phyloP scores from a whole-genome alignment of 2,113 vertebrate species.

The Lepus timidus region DNA sequence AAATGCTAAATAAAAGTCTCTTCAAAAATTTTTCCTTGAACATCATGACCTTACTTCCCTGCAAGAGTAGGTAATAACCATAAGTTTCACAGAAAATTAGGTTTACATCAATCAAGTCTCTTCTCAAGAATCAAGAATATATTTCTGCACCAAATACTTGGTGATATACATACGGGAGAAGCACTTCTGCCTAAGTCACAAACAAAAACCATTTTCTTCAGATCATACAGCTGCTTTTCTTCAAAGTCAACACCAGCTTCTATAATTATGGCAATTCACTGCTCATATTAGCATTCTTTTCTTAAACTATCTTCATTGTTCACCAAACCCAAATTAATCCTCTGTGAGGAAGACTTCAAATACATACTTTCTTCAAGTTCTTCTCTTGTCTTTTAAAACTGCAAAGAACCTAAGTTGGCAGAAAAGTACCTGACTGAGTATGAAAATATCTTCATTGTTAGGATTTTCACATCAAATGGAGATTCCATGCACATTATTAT shows the following conservation, averaged over 20 bases:
- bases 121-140: slow-evolving; percentile 16
- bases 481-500: not conserved
- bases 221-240: not conserved
- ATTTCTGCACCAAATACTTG: not conserved
- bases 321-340: not conserved
- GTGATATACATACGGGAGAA: not conserved
- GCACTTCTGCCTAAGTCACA: not conserved
- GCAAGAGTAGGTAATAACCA: not conserved
- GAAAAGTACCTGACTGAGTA: not conserved
- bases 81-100: not conserved
- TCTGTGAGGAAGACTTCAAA: not conserved
- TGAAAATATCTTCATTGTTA: not conserved
- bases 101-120: not conserved
- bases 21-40: slow-evolving; percentile 37
- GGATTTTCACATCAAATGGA: slow-evolving; percentile 4
- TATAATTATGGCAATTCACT: not conserved
- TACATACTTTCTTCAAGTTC: not conserved
- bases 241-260: not conserved
- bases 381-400: not conserved
- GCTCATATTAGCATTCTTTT: not conserved
- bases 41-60: not conserved
- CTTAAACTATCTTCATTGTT: not conserved
- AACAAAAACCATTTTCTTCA: slow-evolving; percentile 28
- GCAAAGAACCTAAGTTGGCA: not conserved
- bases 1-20: not conserved